Base-by-base conservation (phyloP, 2,113 vertebrate genomes). In the Perca schrenkii region DNA sequence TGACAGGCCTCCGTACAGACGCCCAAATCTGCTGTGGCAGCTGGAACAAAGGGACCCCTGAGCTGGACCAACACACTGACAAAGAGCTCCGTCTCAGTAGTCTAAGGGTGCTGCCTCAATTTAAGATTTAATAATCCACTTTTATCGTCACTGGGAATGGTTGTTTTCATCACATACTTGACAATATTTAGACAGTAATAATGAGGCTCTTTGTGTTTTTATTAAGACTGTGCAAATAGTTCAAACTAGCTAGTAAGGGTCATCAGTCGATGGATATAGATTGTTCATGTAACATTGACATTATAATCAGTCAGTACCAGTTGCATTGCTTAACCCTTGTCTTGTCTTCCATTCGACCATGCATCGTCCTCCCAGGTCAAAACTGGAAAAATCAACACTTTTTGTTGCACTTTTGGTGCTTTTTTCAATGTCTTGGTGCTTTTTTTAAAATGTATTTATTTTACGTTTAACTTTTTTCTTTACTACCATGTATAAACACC, bases 11-110 rank as follows among this genome's bases (percentile, higher is more conserved):
- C 90, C 68, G 88, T 92, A 91, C 92, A 87, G 91, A 93, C 84
- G 79, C 91, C 91, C 66, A 93, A 94, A 94, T 94, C 90, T 91
- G 91, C 91, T 91, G 83, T 94, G 93, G 92, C 94, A 94, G 93
- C 92, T 94, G 92, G 91, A 94, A 94, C 94, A 94, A 94, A 93
- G 88, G 77, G 84, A 88, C 81, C 84, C 87, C 84, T 79, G 87
- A 91, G 91, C 91, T 86, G 54, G 78, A 88, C 82, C 80, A 8
- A 54, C 82, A 56, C 62, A 17, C 84, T 70, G 86, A 91, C 87
- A 88, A 87, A 90, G 79, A 87, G 73, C 83, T n/a, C 84, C 13
- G 53, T 87, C 79, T 83, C 87, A 21, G 60, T 69, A 15, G 76
- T 89, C 57, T 65, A 66, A 70, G 57, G 77, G 46, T 19, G 53